Evolutionary conservation across 2,113 vertebrate genomes (phyloP).

Genomic region (Peucedramus taeniatus): DNA sequence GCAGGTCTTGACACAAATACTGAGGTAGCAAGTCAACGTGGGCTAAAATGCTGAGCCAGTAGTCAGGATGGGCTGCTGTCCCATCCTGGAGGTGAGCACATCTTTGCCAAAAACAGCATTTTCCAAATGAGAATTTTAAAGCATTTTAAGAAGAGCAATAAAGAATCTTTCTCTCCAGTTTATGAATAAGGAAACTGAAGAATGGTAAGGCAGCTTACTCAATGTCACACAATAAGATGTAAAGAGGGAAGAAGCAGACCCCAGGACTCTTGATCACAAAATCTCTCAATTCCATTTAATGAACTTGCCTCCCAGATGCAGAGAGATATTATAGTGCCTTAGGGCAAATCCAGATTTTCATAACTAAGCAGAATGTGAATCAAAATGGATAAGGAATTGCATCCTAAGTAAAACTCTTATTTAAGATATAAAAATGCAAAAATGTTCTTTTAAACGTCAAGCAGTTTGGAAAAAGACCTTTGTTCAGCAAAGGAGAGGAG

Average conservation of each 20-base stretch:
- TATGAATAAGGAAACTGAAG: neutral
- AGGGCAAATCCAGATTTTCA: slow-evolving; percentile 31
- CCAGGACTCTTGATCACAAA: neutral
- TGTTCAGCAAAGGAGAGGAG: neutral
- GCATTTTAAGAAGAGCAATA: neutral
- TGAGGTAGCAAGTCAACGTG: neutral
- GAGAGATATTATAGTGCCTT: neutral
- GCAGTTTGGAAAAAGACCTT: neutral
- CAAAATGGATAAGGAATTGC: slow-evolving; percentile 28
- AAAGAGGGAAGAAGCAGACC: neutral
- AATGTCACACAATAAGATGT: neutral
- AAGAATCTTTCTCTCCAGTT: neutral
- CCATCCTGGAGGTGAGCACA: accelerated
- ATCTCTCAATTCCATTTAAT: slow-evolving; percentile 1
- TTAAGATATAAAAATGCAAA: slow-evolving; percentile 31
- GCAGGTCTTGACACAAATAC: neutral
- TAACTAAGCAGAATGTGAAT: slow-evolving; percentile 14
- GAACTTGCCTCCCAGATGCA: slow-evolving; percentile 14
- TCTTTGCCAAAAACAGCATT: neutral
- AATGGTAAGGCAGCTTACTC: neutral
- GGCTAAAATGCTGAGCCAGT: neutral
- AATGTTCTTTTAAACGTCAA: neutral
- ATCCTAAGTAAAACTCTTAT: slow-evolving; percentile 6
- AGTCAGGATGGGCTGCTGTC: neutral
- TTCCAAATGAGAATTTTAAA: neutral